Percentiles rank a stretch among this genome's conserved stretches.
Conservation (phyloP, 2,888 invertebrate species). For the Pachliopta kotzebuea region DNA sequence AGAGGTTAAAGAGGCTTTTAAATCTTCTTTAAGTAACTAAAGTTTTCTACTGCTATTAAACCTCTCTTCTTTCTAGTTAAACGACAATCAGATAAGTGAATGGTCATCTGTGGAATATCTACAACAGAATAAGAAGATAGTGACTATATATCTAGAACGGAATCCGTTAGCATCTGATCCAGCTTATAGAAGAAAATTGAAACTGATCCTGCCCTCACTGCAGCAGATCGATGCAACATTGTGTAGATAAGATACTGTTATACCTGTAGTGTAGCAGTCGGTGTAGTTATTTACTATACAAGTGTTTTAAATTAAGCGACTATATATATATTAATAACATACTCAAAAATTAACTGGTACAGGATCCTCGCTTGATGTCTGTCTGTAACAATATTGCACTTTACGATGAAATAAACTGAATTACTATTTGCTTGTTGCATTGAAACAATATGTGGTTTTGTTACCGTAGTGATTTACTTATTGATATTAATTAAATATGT, state of each 20-base stretch:
- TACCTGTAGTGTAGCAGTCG: conserved; percentile 28
- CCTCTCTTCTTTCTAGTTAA: conserved; percentile 82
- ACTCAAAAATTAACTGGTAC: too few species aligned
- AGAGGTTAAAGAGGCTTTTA: too few species aligned
- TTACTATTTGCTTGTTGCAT: too few species aligned
- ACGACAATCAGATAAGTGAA: conserved; percentile 92
- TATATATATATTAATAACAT: too few species aligned
- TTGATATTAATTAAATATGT: too few species aligned
- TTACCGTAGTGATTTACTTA: too few species aligned
- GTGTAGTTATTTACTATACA: neutral
- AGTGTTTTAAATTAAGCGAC: conserved; percentile 11
- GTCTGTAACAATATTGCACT: too few species aligned
- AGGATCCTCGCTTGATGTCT: too few species aligned
- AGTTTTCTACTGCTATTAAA: too few species aligned
- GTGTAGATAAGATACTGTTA: conserved; percentile 82
- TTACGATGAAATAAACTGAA: too few species aligned
- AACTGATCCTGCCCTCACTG: conserved; percentile 90
- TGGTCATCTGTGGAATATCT: conserved; percentile 93
- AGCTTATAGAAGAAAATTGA: conserved; percentile 94
- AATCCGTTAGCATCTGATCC: conserved; percentile 92
- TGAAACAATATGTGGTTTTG: too few species aligned
- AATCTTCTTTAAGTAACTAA: too few species aligned
- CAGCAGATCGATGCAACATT: conserved; percentile 97
- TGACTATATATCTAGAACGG: conserved; percentile 95
- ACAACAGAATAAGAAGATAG: conserved; percentile 82